These are phyloP conservation scores for Argyresthia albistria DNA, from an alignment of 2,888 invertebrate species.

Conservation along the genomic window DNA sequence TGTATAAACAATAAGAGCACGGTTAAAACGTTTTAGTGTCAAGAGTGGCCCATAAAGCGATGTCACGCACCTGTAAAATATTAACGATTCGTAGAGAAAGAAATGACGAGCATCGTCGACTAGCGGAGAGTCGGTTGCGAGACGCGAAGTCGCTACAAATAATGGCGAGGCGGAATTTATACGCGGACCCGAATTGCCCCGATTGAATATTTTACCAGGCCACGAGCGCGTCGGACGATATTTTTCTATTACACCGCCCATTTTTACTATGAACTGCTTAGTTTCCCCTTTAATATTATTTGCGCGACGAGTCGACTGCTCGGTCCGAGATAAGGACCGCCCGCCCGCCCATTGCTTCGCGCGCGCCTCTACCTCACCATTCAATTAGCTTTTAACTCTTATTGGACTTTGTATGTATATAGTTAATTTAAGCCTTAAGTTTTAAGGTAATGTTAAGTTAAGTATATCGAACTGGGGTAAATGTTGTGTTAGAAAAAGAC, in stretches of 20 bases:
- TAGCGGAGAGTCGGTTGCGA: slow-evolving; percentile 65
- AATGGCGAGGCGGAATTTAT: slow-evolving; percentile 65
- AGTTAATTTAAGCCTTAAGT: slow-evolving; percentile 8
- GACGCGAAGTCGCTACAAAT: slow-evolving; percentile 63
- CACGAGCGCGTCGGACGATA: slow-evolving; percentile 66
- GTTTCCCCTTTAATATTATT: slow-evolving; percentile 66
- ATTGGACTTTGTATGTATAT: slow-evolving; percentile 11
- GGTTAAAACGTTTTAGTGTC: slow-evolving; percentile 70
- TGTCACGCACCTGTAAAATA: slow-evolving; percentile 71
- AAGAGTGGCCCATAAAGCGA: slow-evolving; percentile 68
- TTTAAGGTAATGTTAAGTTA: slow-evolving; percentile 3
- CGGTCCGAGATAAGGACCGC: slow-evolving; percentile 15
- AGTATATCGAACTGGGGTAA: too few species aligned
- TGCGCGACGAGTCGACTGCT: slow-evolving; percentile 34
- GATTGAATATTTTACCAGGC: slow-evolving; percentile 71
- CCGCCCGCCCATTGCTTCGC: slow-evolving; percentile 6
- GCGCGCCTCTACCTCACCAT: slow-evolving; percentile 12
- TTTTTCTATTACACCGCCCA: slow-evolving; percentile 67
- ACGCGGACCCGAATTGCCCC: slow-evolving; percentile 67
- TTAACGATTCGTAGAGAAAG: slow-evolving; percentile 66
- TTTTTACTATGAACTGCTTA: slow-evolving; percentile 70
- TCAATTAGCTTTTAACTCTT: slow-evolving; percentile 14
- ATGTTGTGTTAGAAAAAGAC: neutral
- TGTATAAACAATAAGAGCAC: slow-evolving; percentile 69
- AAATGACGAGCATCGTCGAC: slow-evolving; percentile 45